Conservation (phyloP, 2,888 invertebrate species). For the Cheiracanthium punctorium region DNA sequence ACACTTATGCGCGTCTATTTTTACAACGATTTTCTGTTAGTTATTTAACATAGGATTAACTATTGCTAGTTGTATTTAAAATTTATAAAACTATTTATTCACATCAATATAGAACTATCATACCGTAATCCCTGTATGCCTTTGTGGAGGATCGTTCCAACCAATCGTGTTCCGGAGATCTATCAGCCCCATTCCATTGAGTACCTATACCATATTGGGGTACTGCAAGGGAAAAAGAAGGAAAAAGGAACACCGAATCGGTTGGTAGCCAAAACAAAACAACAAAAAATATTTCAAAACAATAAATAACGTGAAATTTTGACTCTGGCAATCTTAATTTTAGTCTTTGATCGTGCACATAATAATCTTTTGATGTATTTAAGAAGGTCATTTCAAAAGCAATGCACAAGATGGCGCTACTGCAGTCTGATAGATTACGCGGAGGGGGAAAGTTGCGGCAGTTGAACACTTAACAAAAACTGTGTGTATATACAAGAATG, state of each 20-base stretch:
- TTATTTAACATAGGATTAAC: too few relatives aligned
- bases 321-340: neutral
- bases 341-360: too few relatives aligned
- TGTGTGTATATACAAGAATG: neutral
- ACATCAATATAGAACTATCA: conserved; percentile 48
- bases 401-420: too few relatives aligned
- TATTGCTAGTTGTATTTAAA: too few relatives aligned
- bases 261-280: neutral
- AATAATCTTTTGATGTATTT: too few relatives aligned
- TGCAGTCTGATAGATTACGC: too few relatives aligned
- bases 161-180: conserved; percentile 43
- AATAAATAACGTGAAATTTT: neutral
- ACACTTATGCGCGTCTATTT: too few relatives aligned
- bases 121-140: conserved; percentile 33
- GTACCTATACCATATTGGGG: conserved; percentile 33
- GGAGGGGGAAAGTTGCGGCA: too few relatives aligned
- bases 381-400: too few relatives aligned
- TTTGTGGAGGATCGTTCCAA: conserved; percentile 36
- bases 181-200: conserved; percentile 11
- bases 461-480: too few relatives aligned
- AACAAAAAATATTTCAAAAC: neutral
- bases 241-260: conserved; percentile 3
- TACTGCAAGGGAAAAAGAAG: conserved; percentile 39
- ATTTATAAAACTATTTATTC: neutral
- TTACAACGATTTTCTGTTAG: too few relatives aligned